Evolutionary conservation across 2,113 vertebrate species (phyloP).

Genomic region (Oreocharis arfaki): DNA sequence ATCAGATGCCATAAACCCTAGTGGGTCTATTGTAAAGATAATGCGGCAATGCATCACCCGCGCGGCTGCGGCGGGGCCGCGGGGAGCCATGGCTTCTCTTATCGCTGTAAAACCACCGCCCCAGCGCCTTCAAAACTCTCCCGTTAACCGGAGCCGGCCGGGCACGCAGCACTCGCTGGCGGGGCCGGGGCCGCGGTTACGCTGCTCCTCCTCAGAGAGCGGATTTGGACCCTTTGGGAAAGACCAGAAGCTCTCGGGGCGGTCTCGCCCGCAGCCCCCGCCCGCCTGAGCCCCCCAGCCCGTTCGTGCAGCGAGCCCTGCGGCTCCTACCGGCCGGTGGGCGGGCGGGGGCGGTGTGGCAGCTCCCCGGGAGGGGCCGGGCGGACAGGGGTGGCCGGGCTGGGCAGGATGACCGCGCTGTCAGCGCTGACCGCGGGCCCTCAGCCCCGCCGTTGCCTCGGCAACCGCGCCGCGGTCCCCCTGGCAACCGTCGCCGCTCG

Average conservation of each 20-base stretch:
- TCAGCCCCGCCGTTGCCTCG: not conserved
- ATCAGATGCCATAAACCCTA: not conserved
- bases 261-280: not conserved
- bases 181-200: not conserved
- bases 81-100: not conserved
- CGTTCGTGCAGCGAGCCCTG: not conserved
- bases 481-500: not conserved
- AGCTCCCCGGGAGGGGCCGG: not conserved
- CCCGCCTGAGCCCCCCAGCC: not conserved
- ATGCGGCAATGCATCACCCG: not conserved
- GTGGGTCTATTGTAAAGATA: not conserved
- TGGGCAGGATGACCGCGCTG: not conserved
- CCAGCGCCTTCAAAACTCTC: rapidly evolving
- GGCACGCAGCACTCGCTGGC: not conserved
- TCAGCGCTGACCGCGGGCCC: not conserved
- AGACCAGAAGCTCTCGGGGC: not conserved
- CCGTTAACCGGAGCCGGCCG: not conserved
- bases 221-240: rapidly evolving
- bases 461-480: not conserved
- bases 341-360: not conserved
- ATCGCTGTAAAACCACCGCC: not conserved
- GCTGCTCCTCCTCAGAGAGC: not conserved
- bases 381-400: not conserved
- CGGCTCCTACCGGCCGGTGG: not conserved
- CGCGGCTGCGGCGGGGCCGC: not conserved